Conservation (phyloP, 2,797 vertebrate species). For the Streptopelia turtur region DNA sequence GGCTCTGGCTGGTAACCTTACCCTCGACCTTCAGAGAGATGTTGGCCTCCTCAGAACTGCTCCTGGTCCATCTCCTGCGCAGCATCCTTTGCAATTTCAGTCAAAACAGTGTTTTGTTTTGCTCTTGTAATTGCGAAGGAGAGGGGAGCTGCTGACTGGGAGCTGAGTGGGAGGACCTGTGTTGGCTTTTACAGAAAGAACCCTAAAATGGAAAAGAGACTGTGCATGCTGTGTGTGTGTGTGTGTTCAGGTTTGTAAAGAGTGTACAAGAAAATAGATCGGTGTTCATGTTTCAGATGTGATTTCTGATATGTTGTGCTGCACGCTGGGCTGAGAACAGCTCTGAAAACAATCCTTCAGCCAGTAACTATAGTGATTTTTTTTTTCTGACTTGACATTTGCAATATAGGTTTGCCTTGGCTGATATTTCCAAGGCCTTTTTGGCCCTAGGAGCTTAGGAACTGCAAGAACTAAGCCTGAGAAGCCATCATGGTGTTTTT, state of each 20-base stretch:
- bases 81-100: conserved; percentile 58
- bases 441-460: not conserved
- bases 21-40: conserved; percentile 70
- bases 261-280: not conserved
- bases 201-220: conserved; percentile 34
- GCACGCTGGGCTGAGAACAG: not conserved
- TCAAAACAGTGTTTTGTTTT: conserved; percentile 69
- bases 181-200: conserved; percentile 35
- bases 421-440: not conserved
- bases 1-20: conserved; percentile 68
- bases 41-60: conserved; percentile 22
- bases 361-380: not conserved
- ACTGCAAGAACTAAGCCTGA: not conserved
- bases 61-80: conserved; percentile 25
- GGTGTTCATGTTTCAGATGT: not conserved
- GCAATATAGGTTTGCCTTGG: not conserved
- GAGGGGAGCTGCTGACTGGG: conserved; percentile 14
- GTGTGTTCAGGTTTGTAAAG: not conserved
- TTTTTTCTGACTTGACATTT: not conserved
- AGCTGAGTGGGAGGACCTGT: conserved; percentile 49
- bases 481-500: not conserved
- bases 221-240: not conserved
- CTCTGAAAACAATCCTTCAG: fast-evolving
- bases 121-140: not conserved
- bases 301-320: not conserved